A percentile compares a stretch with the other conserved stretches of the same genome.
These are phyloP conservation scores for Drosophila helvetica DNA, from an alignment of 2,888 invertebrate genomes.

Conservation along the genomic window DNA sequence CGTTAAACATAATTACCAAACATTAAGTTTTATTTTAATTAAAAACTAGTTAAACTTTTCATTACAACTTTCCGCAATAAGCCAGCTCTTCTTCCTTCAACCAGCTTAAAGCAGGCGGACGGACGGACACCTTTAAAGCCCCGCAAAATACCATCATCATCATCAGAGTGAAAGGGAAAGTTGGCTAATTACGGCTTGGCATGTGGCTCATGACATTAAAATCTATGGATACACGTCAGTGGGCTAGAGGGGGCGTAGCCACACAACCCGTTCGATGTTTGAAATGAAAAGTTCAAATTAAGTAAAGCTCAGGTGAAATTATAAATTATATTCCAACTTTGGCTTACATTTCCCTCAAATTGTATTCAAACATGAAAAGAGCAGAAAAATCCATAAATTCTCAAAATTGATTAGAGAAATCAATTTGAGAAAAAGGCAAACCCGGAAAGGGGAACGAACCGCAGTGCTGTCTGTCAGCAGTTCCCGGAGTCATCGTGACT, in stretches of 20 bases:
- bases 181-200: conserved; percentile 70
- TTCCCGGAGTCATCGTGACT: conserved; percentile 57
- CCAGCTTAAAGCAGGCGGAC: conserved; percentile 23
- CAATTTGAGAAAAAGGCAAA: conserved; percentile 62
- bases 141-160: conserved; percentile 31
- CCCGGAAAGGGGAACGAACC: conserved; percentile 15
- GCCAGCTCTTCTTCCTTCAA: conserved; percentile 9
- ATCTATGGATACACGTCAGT: conserved; percentile 53
- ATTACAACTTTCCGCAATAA: neutral
- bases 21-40: conserved; percentile 1
- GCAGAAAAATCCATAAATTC: conserved; percentile 59
- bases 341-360: neutral
- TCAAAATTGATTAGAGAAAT: conserved; percentile 71
- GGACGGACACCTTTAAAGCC: conserved; percentile 39
- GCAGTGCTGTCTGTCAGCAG: conserved; percentile 35
- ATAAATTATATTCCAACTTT: conserved; percentile 21
- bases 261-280: conserved; percentile 20
- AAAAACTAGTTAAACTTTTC: neutral
- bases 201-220: conserved; percentile 71
- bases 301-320: conserved; percentile 40
- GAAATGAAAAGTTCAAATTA: conserved; percentile 42
- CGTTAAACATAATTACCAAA: neutral
- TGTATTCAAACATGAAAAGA: conserved; percentile 40
- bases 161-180: conserved; percentile 26
- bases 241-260: conserved; percentile 20